Base-by-base conservation (phyloP, 2,888 invertebrate species). In the Thymelicus lineola region DNA sequence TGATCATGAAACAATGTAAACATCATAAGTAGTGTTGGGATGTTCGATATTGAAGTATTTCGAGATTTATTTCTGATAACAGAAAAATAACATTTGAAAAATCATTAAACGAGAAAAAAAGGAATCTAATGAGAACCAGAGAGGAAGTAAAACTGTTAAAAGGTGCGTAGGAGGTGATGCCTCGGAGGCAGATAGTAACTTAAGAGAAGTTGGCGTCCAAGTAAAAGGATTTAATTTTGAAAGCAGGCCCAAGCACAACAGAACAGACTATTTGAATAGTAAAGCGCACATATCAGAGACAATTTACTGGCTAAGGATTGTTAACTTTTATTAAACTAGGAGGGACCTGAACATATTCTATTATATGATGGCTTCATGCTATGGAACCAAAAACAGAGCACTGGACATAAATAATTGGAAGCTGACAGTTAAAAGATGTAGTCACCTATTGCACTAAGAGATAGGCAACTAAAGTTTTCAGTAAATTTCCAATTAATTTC, bases 221-320 rank as follows among this genome's bases (percentile, higher is more conserved):
- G 84, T 81, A 75, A 76, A 82, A 86, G 83, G 86, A 82, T 84
- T 82, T 84, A 80, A 78, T 85, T 83, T 84, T 75, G 86, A 88
- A 85, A 93, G 93, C 93, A 93, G 91, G 93, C 92, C 93, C 90
- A 93, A 93, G 93, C 93, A 89, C 83, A 87, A 87, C 82, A 85
- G 86, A 86, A 76, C 85, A 84, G 76, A 86, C 86, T 88, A 86
- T 86, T 74, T 79, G 80, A 82, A 85, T 80, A 85, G 83, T 82
- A 83, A 91, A 90, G 90, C 90, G 83, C 83, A 88, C 84, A 83
- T 83, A 80, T 84, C 84, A 82, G 82, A 83, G 82, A 84, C 82
- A 82, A 80, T 81, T 82, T 82, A 87, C 83, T 82, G 82, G 82
- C 89, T 91, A 90, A 82, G 77, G 81, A 89, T 82, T 77, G 80